phyloP scores from a whole-genome alignment of 2,888 invertebrate genomes.

The Patella ulyssiponensis region DNA sequence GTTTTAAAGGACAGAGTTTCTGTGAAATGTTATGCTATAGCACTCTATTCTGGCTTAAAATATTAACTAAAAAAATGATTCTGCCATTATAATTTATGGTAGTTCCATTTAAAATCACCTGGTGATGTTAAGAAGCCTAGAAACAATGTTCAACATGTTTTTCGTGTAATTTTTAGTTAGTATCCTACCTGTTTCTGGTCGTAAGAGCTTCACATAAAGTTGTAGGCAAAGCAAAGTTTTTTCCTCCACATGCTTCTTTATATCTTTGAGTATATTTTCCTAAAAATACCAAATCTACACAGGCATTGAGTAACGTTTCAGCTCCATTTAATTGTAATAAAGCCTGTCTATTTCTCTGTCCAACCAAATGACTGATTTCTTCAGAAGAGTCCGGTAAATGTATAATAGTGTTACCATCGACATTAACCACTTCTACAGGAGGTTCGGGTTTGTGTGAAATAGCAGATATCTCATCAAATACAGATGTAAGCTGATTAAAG shows the following conservation, averaged over 20 bases:
- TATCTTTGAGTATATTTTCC: conserved; percentile 78
- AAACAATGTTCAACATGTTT: neutral
- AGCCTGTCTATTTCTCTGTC: conserved; percentile 83
- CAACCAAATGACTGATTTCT: conserved; percentile 77
- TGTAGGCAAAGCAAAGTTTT: conserved; percentile 77
- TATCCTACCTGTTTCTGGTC: conserved; percentile 77
- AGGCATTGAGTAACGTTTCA: conserved; percentile 84
- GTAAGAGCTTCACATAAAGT: conserved; percentile 83
- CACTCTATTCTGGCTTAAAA: no score
- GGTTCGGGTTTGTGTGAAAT: conserved; percentile 24
- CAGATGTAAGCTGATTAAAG: conserved; percentile 80
- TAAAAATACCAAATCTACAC: conserved; percentile 82
- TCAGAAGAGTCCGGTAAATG: conserved; percentile 60
- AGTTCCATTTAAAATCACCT: no score
- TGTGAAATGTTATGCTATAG: no score
- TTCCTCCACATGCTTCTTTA: conserved; percentile 79
- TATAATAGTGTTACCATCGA: conserved; percentile 62
- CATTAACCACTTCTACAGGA: conserved; percentile 48
- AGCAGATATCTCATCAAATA: conserved; percentile 59
- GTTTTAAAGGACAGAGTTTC: no score
- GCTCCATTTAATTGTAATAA: conserved; percentile 88
- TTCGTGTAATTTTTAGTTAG: neutral
- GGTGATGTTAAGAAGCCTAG: no score
- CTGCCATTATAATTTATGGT: no score
- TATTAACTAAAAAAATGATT: no score